phyloP scores from a whole-genome alignment of 2,888 invertebrate species.

The Vesta saturnalis region DNA sequence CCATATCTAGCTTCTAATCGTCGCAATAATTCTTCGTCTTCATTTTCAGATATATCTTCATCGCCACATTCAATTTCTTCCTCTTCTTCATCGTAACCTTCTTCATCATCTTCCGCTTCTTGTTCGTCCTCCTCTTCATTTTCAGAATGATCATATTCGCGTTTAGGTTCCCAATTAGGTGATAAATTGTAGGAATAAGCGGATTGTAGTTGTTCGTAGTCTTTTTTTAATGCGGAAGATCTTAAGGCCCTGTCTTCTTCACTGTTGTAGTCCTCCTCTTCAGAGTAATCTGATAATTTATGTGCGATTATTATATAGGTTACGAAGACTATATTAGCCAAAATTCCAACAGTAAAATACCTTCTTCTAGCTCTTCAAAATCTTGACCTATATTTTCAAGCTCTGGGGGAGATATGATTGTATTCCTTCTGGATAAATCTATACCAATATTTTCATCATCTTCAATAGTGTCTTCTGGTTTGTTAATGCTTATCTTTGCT shows the following conservation, averaged over 20 bases:
- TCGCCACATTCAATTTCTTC: conserved; percentile 60
- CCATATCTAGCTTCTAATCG: conserved; percentile 80
- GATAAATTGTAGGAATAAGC: conserved; percentile 56
- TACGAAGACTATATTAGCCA: conserved; percentile 12
- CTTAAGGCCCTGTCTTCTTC: conserved; percentile 48
- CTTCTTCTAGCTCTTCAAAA: conserved; percentile 56
- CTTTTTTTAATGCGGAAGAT: conserved; percentile 28
- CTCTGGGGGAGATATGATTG: conserved; percentile 61
- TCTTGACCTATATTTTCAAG: conserved; percentile 57
- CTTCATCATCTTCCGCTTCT: conserved; percentile 54
- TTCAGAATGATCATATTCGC: conserved; percentile 56
- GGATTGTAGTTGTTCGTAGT: conserved; percentile 57
- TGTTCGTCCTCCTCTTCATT: conserved; percentile 53
- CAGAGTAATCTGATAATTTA: conserved; percentile 53
- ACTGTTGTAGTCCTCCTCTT: conserved; percentile 60
- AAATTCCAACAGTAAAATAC: conserved; percentile 44
- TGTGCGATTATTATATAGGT: conserved; percentile 23
- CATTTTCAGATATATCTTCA: conserved; percentile 34
- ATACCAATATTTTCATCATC: conserved; percentile 39
- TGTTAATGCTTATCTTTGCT: neutral
- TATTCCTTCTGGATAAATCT: conserved; percentile 62
- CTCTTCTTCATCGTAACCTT: conserved; percentile 58
- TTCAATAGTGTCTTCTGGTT: neutral
- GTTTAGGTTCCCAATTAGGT: conserved; percentile 51
- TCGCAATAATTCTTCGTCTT: conserved; percentile 73